Conservation (phyloP, 1,140 invertebrate species). For the Drosophila insularis region DNA sequence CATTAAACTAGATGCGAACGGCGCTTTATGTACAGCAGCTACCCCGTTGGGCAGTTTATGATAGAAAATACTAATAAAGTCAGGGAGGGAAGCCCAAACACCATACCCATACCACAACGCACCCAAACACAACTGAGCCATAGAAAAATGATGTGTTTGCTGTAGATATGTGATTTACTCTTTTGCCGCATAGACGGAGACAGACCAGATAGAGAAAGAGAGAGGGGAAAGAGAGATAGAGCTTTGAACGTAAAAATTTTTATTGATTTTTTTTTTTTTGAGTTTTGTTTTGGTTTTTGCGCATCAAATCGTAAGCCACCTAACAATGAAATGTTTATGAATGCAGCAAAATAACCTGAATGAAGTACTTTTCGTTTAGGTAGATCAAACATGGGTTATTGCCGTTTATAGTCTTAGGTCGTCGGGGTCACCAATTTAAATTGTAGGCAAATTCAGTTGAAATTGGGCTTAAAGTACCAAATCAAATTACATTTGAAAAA, state of each 20-base stretch:
- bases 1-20: slow-evolving; percentile 63
- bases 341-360: slow-evolving; percentile 2
- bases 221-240: too few relatives aligned
- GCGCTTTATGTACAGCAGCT: slow-evolving; percentile 22
- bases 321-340: slow-evolving; percentile 6
- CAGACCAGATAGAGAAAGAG: too few relatives aligned
- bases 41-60: slow-evolving; percentile 69
- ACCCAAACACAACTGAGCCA: background rate
- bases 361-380: background rate
- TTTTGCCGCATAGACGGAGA: background rate
- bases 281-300: slow-evolving; percentile 6
- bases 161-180: slow-evolving; percentile 7
- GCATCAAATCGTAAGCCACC: background rate
- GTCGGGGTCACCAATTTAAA: background rate
- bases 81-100: slow-evolving; percentile 52
- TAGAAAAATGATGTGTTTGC: slow-evolving; percentile 7
- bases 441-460: background rate
- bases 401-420: too few relatives aligned
- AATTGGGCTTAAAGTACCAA: background rate
- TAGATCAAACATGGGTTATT: background rate
- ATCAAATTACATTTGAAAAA: slow-evolving; percentile 7
- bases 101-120: background rate
- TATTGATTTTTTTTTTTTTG: slow-evolving; percentile 4
- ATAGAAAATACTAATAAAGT: slow-evolving; percentile 46
- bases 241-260: background rate